Percentiles rank a stretch among this genome's conserved stretches.
Conservation (phyloP, 2,113 vertebrate species). For the Pterocles burchelli region DNA sequence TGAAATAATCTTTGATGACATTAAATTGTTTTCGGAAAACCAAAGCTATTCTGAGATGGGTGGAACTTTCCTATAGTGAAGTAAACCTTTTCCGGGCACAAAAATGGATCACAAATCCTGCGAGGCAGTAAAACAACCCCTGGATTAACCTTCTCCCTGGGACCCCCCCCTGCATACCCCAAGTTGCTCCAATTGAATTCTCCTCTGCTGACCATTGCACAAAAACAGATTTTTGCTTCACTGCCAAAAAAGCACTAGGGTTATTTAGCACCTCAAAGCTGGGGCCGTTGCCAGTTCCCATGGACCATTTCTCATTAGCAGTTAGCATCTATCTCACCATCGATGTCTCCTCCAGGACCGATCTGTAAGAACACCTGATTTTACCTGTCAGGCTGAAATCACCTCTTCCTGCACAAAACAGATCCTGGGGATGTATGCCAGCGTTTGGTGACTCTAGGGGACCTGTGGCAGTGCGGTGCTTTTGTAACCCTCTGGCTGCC, state of each 20-base stretch:
- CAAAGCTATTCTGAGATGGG: not conserved
- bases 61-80: slow-evolving; percentile 25
- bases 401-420: not conserved
- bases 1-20: slow-evolving; percentile 1
- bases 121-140: not conserved
- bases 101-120: not conserved
- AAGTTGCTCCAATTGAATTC: not conserved
- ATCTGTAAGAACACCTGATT: not conserved
- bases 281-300: not conserved
- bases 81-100: not conserved
- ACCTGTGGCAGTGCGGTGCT: not conserved
- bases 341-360: not conserved
- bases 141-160: not conserved
- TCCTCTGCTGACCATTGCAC: slow-evolving; percentile 25
- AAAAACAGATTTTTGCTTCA: slow-evolving; percentile 13
- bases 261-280: slow-evolving; percentile 29
- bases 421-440: accelerated
- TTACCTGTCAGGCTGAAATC: not conserved
- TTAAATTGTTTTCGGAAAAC: not conserved
- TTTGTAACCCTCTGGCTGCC: not conserved
- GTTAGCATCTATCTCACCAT: not conserved
- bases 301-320: slow-evolving; percentile 31
- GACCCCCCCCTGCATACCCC: not conserved
- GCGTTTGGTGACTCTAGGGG: not conserved
- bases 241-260: not conserved